Conservation (phyloP, 30 jellyfish, hydroid and myxozoan species). For the Turritopsis rubra region DNA sequence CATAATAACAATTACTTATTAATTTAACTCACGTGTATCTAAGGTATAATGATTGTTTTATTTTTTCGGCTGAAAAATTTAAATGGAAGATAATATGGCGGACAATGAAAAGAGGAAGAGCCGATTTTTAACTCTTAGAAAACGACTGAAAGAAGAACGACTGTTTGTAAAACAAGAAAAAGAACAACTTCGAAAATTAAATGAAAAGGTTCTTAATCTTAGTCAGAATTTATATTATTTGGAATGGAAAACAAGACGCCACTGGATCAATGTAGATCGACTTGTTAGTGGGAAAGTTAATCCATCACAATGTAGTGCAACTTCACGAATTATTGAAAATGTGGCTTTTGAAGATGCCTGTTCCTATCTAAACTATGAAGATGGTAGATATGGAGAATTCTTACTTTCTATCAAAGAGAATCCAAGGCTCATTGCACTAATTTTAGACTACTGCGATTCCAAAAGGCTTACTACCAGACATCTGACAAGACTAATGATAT, state of each 20-base stretch:
- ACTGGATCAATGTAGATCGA: conserved; percentile 84
- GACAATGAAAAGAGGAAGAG: conserved; percentile 14
- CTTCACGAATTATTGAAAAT: conserved; percentile 57
- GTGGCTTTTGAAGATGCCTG: conserved; percentile 79
- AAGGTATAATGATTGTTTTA: not conserved
- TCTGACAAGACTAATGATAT: conserved; percentile 45
- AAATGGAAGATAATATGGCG: conserved; percentile 19
- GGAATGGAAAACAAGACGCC: conserved; percentile 89
- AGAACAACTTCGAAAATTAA: conserved; percentile 63
- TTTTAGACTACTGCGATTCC: conserved; percentile 46
- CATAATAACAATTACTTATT: too few relatives aligned
- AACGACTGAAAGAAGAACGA: conserved; percentile 75
- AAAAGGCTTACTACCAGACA: conserved; percentile 46
- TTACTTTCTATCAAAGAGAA: conserved; percentile 39
- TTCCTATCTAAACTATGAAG: conserved; percentile 64
- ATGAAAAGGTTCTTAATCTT: conserved; percentile 43
- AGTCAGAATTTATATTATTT: conserved; percentile 65
- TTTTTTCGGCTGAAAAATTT: not conserved
- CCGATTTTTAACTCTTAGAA: conserved; percentile 42
- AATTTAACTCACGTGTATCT: not conserved
- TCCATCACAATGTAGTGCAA: conserved; percentile 84
- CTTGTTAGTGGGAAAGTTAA: conserved; percentile 59
- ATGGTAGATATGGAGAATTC: conserved; percentile 80
- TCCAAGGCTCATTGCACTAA: conserved; percentile 69
- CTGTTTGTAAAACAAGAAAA: conserved; percentile 69